Evolutionary conservation across 2,113 vertebrate species (phyloP), one percentile per base, ranked within the genome.

Genomic region (Atractosteus spatula): DNA sequence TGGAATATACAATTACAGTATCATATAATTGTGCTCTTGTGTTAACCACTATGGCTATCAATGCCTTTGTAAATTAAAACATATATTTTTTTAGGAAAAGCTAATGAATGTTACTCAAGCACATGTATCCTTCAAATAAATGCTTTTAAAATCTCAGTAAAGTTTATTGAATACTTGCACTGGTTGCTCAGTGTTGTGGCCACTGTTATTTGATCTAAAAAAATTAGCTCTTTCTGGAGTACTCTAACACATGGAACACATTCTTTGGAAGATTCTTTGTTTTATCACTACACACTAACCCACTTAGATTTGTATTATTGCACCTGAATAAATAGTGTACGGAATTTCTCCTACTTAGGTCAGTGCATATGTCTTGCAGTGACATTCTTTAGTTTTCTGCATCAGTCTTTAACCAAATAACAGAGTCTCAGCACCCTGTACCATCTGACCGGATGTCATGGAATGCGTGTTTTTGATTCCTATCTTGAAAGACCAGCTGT

Each of bases 291-390:
- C 78, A 74, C 88, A 91, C 81, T 89, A 92, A 74, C 84, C 88
- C 69, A 77, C 83, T 81, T 86, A 82, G 86, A 87, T 91, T 90
- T 92, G 90, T 95, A 80, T 92, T 95, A 90, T 92, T 93, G 91
- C 95, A 97, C 94, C 96, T 97, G 95, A 96, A 93, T 89, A 96
- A 97, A 98, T 89, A 97, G 78, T 73, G 88, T 84, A 88, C 83
- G 83, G 80, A 86, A 81, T 92, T 92, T 94, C 91, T 89, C 85
- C 88, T 87, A 64, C 75, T 77, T 86, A 85, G 91, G 88, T 90
- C 86, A 78, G 76, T 0, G 66, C 84, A 78, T 81, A 80, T 66
- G 81, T 87, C 86, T 78, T 78, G 69, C 41, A 67, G 68, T 72
- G 78, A 66, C 70, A 68, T 76, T 78, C 76, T 65, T 76, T 10